Evolutionary conservation across 2,888 invertebrate species (phyloP), one percentile per base, ranked within the genome.

Genomic region (Drosophila tripunctata): DNA sequence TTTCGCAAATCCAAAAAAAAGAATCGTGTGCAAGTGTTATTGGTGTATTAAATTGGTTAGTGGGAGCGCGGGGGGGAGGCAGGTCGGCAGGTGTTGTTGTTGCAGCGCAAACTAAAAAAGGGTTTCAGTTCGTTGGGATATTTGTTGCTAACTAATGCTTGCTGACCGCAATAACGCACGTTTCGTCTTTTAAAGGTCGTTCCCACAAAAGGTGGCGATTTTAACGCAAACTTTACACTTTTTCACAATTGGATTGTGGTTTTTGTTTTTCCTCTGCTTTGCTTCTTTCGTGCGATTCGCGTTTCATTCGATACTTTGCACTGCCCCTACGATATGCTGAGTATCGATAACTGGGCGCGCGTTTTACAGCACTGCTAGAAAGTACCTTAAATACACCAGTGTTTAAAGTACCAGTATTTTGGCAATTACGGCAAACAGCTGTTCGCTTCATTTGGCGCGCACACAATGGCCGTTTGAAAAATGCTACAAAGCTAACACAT

Each of bases 1-100:
- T 82, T 87, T 87, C 76, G 86, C 88, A 82, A 87, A 75, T 50
- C 68, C 65, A 71, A 84, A 63, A 67, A 71, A 84, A 63, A 85
- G 61, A 78, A 75, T 57, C 56, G 63, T 62, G 81, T 62, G 58
- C 63, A 66, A 65, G 65, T 77, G 78, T 67, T 69, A 66, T 66
- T 69, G 57, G 60, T 57, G 56, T 62, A 63, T 65, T 63, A 44
- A 44, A 35, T 65, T 57, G 73, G 64, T 50, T 44, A 44, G 48
- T n/a, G n/a, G n/a, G n/a, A n/a, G n/a, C n/a, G n/a, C n/a, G n/a
- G n/a, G n/a, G n/a, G n/a, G n/a, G n/a, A n/a, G 35, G 50, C 15
- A 38, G 50, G 48, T 43, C 55, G 45, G 44, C 70, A 66, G 65
- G 58, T 57, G 65, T 40, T 65, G 85, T 56, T 57, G 61, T 44